Conservation (phyloP, 2,113 vertebrate genomes). For the Cervus canadensis region DNA sequence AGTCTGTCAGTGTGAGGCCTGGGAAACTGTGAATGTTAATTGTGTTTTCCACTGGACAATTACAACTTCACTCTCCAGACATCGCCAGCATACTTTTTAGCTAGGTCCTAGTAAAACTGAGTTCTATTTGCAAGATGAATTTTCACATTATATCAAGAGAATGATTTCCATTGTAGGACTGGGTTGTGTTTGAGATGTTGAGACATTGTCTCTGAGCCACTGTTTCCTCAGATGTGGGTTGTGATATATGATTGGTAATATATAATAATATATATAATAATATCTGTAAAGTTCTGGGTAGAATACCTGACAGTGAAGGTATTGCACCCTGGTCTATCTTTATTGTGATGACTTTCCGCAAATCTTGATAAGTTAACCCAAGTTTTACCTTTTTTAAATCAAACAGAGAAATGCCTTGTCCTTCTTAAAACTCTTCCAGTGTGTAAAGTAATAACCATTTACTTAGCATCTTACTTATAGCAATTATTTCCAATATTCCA, state of each 20-base stretch:
- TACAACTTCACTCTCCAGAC: background rate
- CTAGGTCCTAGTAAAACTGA: background rate
- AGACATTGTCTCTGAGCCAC: background rate
- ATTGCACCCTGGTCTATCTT: background rate
- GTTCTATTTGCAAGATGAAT: background rate
- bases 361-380: background rate
- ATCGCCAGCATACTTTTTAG: background rate
- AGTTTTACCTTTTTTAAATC: background rate
- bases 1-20: background rate
- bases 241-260: background rate
- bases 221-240: background rate
- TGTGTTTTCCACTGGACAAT: background rate
- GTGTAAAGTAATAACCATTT: background rate
- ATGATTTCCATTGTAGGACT: background rate
- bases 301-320: background rate
- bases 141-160: background rate
- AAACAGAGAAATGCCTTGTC: background rate
- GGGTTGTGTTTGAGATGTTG: background rate
- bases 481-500: slow-evolving; percentile 17
- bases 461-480: background rate
- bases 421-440: background rate
- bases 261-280: background rate
- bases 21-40: background rate
- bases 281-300: background rate
- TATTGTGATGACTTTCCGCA: background rate